Evolutionary conservation across 2,797 vertebrate species (phyloP).

Genomic region (Myripristis jacobus): DNA sequence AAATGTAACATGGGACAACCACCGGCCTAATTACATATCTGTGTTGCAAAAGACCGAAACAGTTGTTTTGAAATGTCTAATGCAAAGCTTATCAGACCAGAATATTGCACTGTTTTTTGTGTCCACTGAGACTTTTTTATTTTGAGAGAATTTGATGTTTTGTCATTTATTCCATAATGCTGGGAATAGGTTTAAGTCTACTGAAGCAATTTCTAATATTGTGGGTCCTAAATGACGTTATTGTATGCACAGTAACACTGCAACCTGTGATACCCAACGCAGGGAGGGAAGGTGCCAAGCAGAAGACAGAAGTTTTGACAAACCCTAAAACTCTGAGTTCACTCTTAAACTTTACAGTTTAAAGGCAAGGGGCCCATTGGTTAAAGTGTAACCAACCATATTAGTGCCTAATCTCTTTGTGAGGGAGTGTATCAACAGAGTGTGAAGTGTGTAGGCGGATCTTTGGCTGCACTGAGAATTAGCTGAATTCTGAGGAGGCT

Average conservation of each 20-base stretch:
- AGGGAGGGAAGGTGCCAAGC: constrained; percentile 28
- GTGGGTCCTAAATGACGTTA: constrained; percentile 7
- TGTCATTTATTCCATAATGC: no score
- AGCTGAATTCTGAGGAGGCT: constrained; percentile 53
- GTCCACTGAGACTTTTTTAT: neutral
- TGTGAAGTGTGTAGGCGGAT: constrained; percentile 73
- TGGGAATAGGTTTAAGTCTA: neutral
- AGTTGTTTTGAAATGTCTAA: constrained; percentile 1
- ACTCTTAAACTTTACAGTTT: constrained; percentile 44
- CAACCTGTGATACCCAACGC: constrained; percentile 31
- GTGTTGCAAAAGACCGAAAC: neutral
- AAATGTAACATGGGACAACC: neutral
- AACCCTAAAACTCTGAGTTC: constrained; percentile 47
- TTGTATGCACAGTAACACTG: neutral
- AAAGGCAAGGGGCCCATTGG: constrained; percentile 12
- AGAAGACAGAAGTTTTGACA: constrained; percentile 28
- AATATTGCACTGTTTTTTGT: neutral
- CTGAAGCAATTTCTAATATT: neutral
- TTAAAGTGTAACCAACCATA: constrained; percentile 55
- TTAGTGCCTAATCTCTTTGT: constrained; percentile 65
- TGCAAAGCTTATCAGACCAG: neutral
- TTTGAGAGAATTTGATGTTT: neutral
- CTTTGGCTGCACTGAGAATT: constrained; percentile 61
- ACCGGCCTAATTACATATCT: neutral
- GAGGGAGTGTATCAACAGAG: constrained; percentile 66